Evolutionary conservation across 2,113 vertebrate genomes (phyloP).

Genomic region (Myrmecobius fasciatus): DNA sequence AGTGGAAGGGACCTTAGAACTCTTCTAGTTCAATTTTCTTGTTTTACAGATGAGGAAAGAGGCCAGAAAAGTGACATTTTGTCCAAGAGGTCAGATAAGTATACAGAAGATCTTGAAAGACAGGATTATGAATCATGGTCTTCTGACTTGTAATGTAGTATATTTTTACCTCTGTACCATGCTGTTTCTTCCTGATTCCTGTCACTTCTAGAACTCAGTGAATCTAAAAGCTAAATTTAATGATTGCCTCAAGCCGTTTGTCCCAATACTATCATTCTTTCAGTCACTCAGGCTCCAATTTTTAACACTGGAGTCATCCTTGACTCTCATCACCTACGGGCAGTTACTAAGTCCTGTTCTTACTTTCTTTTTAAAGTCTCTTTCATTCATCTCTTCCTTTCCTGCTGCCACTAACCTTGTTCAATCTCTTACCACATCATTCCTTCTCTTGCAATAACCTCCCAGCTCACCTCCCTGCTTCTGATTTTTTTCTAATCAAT

Average conservation of each 20-base stretch:
- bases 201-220: not conserved
- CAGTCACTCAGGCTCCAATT: not conserved
- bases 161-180: not conserved
- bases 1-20: not conserved
- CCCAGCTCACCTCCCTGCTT: not conserved
- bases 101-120: not conserved
- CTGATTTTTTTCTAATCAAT: not conserved
- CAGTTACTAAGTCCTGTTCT: constrained; percentile 38
- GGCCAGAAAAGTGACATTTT: not conserved
- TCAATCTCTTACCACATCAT: not conserved
- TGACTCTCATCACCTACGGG: constrained; percentile 33
- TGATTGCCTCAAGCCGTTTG: not conserved
- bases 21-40: not conserved
- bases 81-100: not conserved
- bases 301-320: constrained; percentile 39
- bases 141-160: not conserved
- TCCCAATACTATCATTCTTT: not conserved
- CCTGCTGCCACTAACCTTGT: constrained; percentile 29
- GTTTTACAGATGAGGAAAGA: not conserved
- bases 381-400: constrained; percentile 35
- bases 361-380: not conserved
- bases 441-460: not conserved
- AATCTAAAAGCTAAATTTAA: constrained; percentile 1
- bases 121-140: not conserved
- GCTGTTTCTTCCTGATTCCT: not conserved